Conservation (phyloP, 1,140 invertebrate species). For the Centruroides vittatus region DNA sequence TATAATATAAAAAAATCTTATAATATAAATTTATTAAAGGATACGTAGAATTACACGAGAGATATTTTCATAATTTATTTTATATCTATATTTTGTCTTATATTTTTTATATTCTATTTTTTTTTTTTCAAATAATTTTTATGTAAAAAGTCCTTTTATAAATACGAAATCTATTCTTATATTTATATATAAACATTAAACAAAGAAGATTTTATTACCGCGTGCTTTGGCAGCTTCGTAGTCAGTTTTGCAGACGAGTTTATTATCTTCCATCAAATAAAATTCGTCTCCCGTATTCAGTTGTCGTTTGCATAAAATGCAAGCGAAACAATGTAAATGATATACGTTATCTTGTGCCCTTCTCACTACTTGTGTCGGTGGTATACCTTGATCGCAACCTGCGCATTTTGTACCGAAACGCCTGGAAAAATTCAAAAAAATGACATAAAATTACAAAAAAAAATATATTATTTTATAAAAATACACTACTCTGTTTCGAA, state of each 20-base stretch:
- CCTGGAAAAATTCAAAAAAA: constrained; percentile 25
- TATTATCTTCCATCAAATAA: constrained; percentile 95
- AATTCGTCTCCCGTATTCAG: constrained; percentile 94
- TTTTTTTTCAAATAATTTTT: too few relatives aligned
- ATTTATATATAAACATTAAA: not conserved
- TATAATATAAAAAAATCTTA: too few relatives aligned
- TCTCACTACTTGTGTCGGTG: constrained; percentile 91
- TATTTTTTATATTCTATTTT: too few relatives aligned
- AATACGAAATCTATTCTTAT: too few relatives aligned
- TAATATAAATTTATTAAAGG: too few relatives aligned
- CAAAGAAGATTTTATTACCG: constrained; percentile 39
- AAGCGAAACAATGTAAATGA: constrained; percentile 93
- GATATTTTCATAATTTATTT: too few relatives aligned
- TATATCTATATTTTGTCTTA: too few relatives aligned
- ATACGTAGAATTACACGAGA: too few relatives aligned
- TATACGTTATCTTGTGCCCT: constrained; percentile 90
- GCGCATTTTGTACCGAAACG: constrained; percentile 34
- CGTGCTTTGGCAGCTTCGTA: constrained; percentile 90
- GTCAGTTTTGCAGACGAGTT: constrained; percentile 93
- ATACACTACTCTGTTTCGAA: too few relatives aligned
- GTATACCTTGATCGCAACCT: constrained; percentile 46
- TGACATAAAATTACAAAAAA: not conserved
- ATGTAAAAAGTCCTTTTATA: too few relatives aligned
- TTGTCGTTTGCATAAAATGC: constrained; percentile 85
- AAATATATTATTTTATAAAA: too few relatives aligned